Base-by-base conservation (phyloP, 1,140 invertebrate genomes). In the Eueides isabella region DNA sequence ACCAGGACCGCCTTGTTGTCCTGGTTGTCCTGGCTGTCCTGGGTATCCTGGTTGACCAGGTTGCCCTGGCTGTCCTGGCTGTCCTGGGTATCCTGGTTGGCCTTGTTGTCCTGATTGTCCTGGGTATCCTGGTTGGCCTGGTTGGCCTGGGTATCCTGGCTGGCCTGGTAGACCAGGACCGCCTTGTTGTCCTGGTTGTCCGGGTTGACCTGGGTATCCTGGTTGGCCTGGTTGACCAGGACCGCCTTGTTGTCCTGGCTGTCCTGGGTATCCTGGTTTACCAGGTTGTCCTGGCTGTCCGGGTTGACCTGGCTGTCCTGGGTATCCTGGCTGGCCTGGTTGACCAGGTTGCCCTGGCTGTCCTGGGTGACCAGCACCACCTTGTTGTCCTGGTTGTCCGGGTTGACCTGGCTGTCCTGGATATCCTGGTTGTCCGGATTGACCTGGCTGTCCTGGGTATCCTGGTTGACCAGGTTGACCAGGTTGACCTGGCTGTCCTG, bases 391-490 rank as follows among this genome's bases (percentile, higher is more conserved):
- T 30, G 72, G 65, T 1, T 72, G 29, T 23, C 44, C 74, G 63
- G 29, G 72, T 44, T 61, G 62, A 28, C 72, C 79, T 6, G 79
- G 67, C 44, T 71, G 35, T 1, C 67, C 73, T 65, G 73, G 73
- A 14, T 72, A 23, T 16, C 69, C 76, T 7, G 76, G 73, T 65
- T 69, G 31, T 41, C 77, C 77, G 62, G 74, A 77, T 1, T 72
- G 62, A 38, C 74, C 75, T 35, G 79, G 77, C 1, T 26, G 23
- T 26, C 80, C 74, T 61, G 77, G 77, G 11, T 78, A n/a, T 23
- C 82, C 81, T 14, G 81, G 77, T 69, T 78, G 23, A 38, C 83
- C 81, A 61, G 77, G 81, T 30, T 72, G 61, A 3, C 80, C 79
- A 31, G 79, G 77, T 41, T 73, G 33, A 4, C 78, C 80, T 33